phyloP scores from a whole-genome alignment of 2,888 invertebrate species.

The Baccha elongata region DNA sequence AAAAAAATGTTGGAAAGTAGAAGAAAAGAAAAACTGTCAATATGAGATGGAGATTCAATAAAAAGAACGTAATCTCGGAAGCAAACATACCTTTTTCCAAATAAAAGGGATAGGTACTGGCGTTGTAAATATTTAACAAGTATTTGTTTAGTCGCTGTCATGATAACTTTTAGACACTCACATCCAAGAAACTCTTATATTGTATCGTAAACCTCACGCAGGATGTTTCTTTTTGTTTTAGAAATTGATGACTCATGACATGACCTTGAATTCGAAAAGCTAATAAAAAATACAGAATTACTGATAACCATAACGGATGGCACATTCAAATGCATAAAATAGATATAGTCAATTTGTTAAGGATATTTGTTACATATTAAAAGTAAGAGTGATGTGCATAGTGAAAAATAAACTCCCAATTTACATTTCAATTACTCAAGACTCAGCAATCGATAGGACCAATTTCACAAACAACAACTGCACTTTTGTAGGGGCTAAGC shows the following conservation, averaged over 20 bases:
- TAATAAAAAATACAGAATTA: slow-evolving; percentile 18
- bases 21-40: slow-evolving; percentile 50
- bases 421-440: too few relatives aligned
- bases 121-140: slow-evolving; percentile 53
- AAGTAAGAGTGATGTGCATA: too few relatives aligned
- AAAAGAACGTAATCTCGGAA: slow-evolving; percentile 56
- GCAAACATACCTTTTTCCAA: slow-evolving; percentile 36
- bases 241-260: slow-evolving; percentile 24
- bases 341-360: slow-evolving; percentile 2
- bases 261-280: neutral
- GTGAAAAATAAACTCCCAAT: too few relatives aligned
- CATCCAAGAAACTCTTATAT: neutral
- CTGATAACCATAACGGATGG: slow-evolving; percentile 1
- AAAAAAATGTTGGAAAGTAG: neutral
- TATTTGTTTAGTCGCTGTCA: slow-evolving; percentile 43
- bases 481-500: too few relatives aligned
- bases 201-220: neutral
- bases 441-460: too few relatives aligned
- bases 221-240: slow-evolving; percentile 8
- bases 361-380: too few relatives aligned
- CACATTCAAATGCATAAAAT: slow-evolving; percentile 23
- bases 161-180: slow-evolving; percentile 14
- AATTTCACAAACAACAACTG: too few relatives aligned
- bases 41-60: slow-evolving; percentile 51
- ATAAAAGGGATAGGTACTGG: slow-evolving; percentile 43